Base-by-base conservation (phyloP, 2,888 invertebrate genomes). In the Neocrepidodera transversa region DNA sequence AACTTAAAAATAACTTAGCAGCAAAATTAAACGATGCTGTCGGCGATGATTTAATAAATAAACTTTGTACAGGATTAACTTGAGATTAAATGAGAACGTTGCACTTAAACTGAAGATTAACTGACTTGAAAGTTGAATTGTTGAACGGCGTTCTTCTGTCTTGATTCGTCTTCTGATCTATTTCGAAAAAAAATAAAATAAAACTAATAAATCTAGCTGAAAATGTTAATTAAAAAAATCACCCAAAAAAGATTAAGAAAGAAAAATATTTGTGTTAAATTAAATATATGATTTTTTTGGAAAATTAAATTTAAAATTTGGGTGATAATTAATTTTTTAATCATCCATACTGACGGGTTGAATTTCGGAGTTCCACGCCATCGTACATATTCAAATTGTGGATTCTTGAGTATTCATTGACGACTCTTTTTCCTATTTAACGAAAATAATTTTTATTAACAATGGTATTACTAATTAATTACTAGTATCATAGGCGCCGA, bases 301-400 rank as follows among this genome's bases (percentile, higher is more conserved):
- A 42, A 32, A 48, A 45, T 30, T 35, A 40, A 38, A 38, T 40
- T 49, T 51, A 56, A 68, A 62, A 56, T 57, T 63, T 35, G 53
- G 60, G 58, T 64, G 58, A 43, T 52, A 63, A 63, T 68, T 78
- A 78, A 76, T 74, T 75, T 77, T 79, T 80, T 87, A 87, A 88
- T 88, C 87, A 88, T 87, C 89, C 89, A 85, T 89, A 89, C 86
- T 89, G 89, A 83, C 89, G 87, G 78, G 88, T 88, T 76, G 88
- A 86, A 82, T 87, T 87, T 80, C 89, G 83, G 64, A 89, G 84
- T 80, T 89, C 88, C 76, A 84, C 85, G 64, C 89, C 89, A 78
- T 88, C 89, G 83, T 88, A 89, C 82, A 89, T 85, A 82, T 87
- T 89, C 74, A 89, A 82, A 80, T 89, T 87, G 82, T 89, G 85